Evolutionary conservation across 2,113 vertebrate genomes (phyloP).

Genomic region (Indicator indicator): DNA sequence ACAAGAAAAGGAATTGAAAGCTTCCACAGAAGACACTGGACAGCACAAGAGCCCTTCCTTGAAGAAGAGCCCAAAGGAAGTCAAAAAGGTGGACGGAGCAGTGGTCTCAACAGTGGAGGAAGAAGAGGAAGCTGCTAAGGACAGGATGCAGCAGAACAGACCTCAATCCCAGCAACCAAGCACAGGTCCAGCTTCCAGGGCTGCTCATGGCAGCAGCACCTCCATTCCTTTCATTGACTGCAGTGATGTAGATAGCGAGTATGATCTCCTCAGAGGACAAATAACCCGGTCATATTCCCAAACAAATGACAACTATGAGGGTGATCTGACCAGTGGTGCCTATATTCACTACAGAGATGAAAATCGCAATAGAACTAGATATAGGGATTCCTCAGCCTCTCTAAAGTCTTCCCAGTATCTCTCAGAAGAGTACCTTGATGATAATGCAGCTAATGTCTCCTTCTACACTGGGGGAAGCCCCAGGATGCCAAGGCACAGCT

Average conservation of each 20-base stretch:
- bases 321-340: slow-evolving; percentile 75
- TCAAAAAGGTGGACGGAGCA: slow-evolving; percentile 61
- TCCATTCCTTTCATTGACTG: slow-evolving; percentile 90
- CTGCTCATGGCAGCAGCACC: slow-evolving; percentile 84
- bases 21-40: slow-evolving; percentile 73
- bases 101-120: slow-evolving; percentile 63
- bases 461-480: slow-evolving; percentile 76
- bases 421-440: slow-evolving; percentile 77
- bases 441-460: slow-evolving; percentile 74
- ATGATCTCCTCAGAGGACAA: slow-evolving; percentile 80
- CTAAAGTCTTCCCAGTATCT: slow-evolving; percentile 70
- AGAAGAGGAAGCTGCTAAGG: slow-evolving; percentile 75
- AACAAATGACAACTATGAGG: slow-evolving; percentile 85
- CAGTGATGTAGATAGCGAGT: slow-evolving; percentile 89
- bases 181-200: slow-evolving; percentile 93
- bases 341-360: slow-evolving; percentile 80
- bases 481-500: slow-evolving; percentile 78
- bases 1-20: slow-evolving; percentile 80
- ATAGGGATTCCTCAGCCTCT: slow-evolving; percentile 78
- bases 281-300: slow-evolving; percentile 80
- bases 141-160: slow-evolving; percentile 74
- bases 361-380: slow-evolving; percentile 63
- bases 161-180: slow-evolving; percentile 84
- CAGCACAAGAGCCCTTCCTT: slow-evolving; percentile 76
- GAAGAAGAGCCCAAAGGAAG: slow-evolving; percentile 80